These are phyloP conservation scores for Zoanthus gigantus DNA, from an alignment of 92 coral and sea anemone species.

Conservation along the genomic window DNA sequence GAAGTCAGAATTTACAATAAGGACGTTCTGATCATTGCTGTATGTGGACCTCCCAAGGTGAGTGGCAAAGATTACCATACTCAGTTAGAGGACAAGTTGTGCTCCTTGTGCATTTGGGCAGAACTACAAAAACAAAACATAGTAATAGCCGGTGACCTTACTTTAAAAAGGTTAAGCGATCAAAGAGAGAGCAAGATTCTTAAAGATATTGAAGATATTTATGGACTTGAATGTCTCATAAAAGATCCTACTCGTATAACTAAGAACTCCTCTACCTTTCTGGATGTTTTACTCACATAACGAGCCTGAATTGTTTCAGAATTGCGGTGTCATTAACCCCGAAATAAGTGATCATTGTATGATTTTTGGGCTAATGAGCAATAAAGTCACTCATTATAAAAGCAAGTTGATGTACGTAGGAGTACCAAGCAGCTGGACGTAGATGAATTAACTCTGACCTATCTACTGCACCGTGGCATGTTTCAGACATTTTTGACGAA, in stretches of 20 bases:
- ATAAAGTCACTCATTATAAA: conserved; percentile 14
- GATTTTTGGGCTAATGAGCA: conserved; percentile 18
- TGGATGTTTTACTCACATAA: background rate
- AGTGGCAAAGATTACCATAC: conserved; percentile 18
- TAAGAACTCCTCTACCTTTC: background rate
- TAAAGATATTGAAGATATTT: conserved; percentile 10
- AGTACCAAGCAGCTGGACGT: background rate
- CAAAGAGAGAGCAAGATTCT: conserved; percentile 47
- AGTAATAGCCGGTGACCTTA: conserved; percentile 44
- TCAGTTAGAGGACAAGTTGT: conserved; percentile 1
- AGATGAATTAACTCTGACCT: background rate
- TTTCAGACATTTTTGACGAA: background rate
- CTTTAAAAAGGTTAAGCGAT: conserved; percentile 9
- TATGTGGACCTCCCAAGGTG: conserved; percentile 29
- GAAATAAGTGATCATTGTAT: conserved; percentile 38
- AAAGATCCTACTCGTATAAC: background rate
- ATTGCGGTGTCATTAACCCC: conserved; percentile 29
- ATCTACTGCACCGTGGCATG: background rate
- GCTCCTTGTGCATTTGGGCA: conserved; percentile 32
- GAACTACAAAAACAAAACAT: conserved; percentile 25
- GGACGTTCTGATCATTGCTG: background rate
- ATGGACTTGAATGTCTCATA: background rate
- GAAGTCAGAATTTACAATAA: conserved; percentile 24
- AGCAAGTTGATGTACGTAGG: background rate
- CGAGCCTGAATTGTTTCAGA: background rate